These are phyloP conservation scores for Styela clava DNA, from an alignment of 23 tunicate species.

Conservation along the genomic window DNA sequence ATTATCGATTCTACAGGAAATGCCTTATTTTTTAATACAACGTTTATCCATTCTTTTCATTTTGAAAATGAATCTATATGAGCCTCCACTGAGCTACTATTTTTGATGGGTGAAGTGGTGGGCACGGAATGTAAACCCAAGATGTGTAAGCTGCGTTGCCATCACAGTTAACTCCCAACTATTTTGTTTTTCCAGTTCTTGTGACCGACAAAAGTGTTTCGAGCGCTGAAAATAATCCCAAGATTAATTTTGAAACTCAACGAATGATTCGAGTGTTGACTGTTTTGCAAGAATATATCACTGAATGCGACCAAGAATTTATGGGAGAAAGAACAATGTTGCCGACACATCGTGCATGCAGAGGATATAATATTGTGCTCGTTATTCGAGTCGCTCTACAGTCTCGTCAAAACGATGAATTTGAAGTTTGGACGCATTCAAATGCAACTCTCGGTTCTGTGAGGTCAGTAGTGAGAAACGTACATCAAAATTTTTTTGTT, in stretches of 20 bases:
- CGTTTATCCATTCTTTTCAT: too few relatives aligned
- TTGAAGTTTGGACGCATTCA: constrained; percentile 35
- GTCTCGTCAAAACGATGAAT: constrained; percentile 27
- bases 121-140: too few relatives aligned
- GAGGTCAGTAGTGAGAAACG: constrained; percentile 15
- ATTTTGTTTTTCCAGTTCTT: constrained; percentile 5
- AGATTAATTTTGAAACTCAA: constrained; percentile 9
- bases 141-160: not conserved
- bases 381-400: constrained; percentile 17
- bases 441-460: constrained; percentile 31
- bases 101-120: too few relatives aligned
- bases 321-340: constrained; percentile 24
- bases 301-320: constrained; percentile 32
- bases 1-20: too few relatives aligned
- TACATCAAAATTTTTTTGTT: not conserved
- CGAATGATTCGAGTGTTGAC: constrained; percentile 33
- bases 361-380: constrained; percentile 4
- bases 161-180: not conserved
- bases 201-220: constrained; percentile 16
- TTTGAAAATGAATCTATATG: too few relatives aligned
- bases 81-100: too few relatives aligned
- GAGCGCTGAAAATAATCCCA: constrained; percentile 14
- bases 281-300: constrained; percentile 25
- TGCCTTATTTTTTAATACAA: too few relatives aligned
- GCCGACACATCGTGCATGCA: constrained; percentile 20